Evolutionary conservation across 2,113 vertebrate genomes (phyloP), one percentile per base, ranked within the genome.

Genomic region (Columba livia): DNA sequence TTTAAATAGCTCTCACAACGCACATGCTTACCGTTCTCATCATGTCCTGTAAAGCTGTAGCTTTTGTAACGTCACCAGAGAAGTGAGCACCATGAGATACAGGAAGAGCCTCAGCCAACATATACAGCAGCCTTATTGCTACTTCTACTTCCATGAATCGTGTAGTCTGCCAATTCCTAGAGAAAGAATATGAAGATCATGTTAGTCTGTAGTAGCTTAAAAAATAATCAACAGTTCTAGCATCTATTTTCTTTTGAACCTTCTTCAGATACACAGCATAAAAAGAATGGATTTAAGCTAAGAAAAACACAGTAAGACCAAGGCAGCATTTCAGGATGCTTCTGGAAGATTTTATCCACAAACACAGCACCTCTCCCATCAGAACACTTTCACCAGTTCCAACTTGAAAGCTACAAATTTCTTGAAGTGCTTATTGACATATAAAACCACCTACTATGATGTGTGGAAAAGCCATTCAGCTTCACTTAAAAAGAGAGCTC

Each of bases 141-240:
- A 99, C 99, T 97, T 99, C 99, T 87, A 99, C 99, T 97, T 99
- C 99, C 99, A 99, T 99, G 97, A 99, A 99, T 14, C 97, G 86
- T 0, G 98, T 97, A 3, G 98, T 98, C 97, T 99, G 99, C 99
- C 99, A 99, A 44, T 96, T 98, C 97, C 99, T 99, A 96, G 12
- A 91, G 83, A 79, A 96, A 66, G 20, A 71, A 65, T 7, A 92
- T 1, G 5, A 91, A 79, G 7, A 74, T 13, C 29, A 16, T 3
- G 7, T 38, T 51, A 79, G 56, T 44, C 50, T 72, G n/a, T 24
- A 47, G 61, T 6, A 72, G 15, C 8, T 71, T 69, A 85, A 8
- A 17, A 72, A 91, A 90, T 42, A 79, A 85, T 32, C 7, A 34
- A 47, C 9, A 32, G 23, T 66, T 82, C 40, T 47, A 71, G 6